These are phyloP conservation scores for Chrysomela aeneicollis DNA, from an alignment of 2,888 invertebrate species.

Conservation along the genomic window DNA sequence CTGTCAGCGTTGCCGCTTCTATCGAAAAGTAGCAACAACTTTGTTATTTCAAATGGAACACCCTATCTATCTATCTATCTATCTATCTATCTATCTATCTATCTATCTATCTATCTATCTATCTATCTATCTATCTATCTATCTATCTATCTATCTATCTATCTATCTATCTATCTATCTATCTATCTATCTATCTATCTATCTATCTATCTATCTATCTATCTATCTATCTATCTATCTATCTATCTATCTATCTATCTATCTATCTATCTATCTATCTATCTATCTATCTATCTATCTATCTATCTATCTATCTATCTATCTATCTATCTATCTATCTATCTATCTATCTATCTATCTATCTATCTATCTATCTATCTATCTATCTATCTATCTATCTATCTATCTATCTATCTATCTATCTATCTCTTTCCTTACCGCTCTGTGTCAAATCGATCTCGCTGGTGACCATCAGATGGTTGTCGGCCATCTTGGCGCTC, in stretches of 20 bases:
- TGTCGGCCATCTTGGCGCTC: neutral
- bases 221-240: neutral
- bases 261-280: slow-evolving; percentile 3
- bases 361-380: slow-evolving; percentile 3
- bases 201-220: neutral
- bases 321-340: slow-evolving; percentile 1
- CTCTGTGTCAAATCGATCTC: slow-evolving; percentile 48
- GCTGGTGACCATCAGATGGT: neutral
- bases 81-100: neutral
- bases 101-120: neutral
- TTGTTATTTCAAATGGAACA: too few species aligned
- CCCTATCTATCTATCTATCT: neutral
- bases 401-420: neutral
- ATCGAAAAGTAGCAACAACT: too few species aligned
- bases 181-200: neutral
- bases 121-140: neutral
- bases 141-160: neutral
- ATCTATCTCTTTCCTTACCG: slow-evolving; percentile 15
- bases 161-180: neutral
- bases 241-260: neutral
- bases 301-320: slow-evolving; percentile 1
- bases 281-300: slow-evolving; percentile 3
- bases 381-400: slow-evolving; percentile 1
- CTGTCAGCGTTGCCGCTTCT: too few species aligned
- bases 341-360: slow-evolving; percentile 3